A percentile compares a stretch with the other conserved stretches of the same genome.
Evolutionary conservation across 2,113 vertebrate species (phyloP).

Genomic region (cat (Felis catus)): DNA sequence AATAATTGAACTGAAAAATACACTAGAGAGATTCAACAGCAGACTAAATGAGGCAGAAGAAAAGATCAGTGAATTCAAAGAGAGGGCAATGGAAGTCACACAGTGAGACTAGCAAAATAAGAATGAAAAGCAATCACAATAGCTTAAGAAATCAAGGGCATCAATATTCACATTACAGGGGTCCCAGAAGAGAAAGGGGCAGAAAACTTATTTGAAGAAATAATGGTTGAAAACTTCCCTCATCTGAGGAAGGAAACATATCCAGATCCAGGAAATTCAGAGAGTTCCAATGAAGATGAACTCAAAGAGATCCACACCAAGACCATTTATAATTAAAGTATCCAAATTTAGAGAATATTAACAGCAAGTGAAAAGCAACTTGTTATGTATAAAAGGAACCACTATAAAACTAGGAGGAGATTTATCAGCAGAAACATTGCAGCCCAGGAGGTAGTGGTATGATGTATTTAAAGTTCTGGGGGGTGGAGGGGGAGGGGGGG

Average conservation of each 20-base stretch:
- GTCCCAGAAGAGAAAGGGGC: background rate
- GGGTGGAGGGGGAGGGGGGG: too few relatives aligned
- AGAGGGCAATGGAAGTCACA: background rate
- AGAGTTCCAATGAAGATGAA: background rate
- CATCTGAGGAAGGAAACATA: background rate
- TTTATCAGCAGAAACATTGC: background rate
- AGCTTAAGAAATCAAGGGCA: background rate
- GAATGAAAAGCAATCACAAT: background rate
- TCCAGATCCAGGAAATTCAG: background rate
- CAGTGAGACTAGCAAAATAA: background rate
- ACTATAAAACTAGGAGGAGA: background rate
- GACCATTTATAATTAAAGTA: background rate
- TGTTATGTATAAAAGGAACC: background rate
- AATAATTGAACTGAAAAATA: background rate
- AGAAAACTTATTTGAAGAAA: background rate
- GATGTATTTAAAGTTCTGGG: background rate
- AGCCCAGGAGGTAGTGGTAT: background rate
- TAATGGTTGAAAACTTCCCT: background rate
- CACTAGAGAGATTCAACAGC: background rate
- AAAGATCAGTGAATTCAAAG: background rate
- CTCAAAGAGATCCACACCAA: background rate
- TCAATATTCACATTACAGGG: background rate
- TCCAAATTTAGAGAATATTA: background rate
- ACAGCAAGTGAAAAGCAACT: background rate
- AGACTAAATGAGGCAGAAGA: background rate